Base-by-base conservation (phyloP, 1,140 invertebrate species). In the Nebria ingens region DNA sequence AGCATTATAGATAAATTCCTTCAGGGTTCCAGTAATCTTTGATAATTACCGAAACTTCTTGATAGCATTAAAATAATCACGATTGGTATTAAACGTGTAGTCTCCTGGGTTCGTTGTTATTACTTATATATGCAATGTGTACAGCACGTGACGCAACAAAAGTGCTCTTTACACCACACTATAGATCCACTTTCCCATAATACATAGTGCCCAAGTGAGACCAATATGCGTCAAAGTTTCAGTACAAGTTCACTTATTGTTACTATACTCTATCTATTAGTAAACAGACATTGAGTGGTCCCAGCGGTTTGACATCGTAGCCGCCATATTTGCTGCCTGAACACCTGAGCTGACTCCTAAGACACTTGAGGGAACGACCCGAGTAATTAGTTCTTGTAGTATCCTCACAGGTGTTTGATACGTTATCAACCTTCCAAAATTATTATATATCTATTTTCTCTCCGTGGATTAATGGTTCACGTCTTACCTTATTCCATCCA, bases 261-360 rank as follows among this genome's bases (percentile, higher is more conserved):
- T 45, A 3, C 3, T 11, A 45, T 17, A 45, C 40, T 17, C 40
- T 11, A 45, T 45, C 40, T 45, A 45, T 45, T 45, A 45, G 40
- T 45, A 45, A 45, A 17, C 40, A 45, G 15, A 45, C 40, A 45
- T 45, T 45, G 40, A 45, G 40, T 45, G 40, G 40, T 45, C 40
- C 40, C 40, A 11, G 17, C 15, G 40, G 40, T 17, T 45, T 45
- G 40, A 11, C 17, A 45, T 45, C 6, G 4, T 45, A 17, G 40
- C 40, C 15, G 40, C 40, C 40, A 45, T 45, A 45, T 45, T 45
- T 45, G 40, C n/a, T 45, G 9, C 40, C 9, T 17, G 17, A 45
- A 45, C 40, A 45, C 40, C 40, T 45, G 40, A 12, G 40, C 40
- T 45, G 9, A 45, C 3, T 12, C 9, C 40, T 45, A 45, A 45